These are phyloP conservation scores for Vidua macroura DNA, from an alignment of 2,113 vertebrate species.

Conservation along the genomic window DNA sequence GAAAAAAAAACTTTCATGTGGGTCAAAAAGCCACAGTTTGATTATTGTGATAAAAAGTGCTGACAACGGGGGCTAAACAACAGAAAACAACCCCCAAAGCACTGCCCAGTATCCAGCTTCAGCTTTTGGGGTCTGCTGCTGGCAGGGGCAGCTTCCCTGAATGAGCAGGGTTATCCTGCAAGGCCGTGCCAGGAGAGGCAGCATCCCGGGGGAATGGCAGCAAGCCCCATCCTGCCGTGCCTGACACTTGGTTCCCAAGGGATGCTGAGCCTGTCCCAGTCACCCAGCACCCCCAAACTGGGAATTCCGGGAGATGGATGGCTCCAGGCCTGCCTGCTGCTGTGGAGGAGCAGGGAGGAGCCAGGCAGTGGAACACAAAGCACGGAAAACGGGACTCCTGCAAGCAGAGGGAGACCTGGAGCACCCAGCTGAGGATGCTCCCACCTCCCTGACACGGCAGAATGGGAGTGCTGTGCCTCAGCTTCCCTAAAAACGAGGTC, in stretches of 20 bases:
- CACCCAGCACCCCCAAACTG: background rate
- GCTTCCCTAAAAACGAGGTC: background rate
- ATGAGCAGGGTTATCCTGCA: background rate
- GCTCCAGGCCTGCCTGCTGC: background rate
- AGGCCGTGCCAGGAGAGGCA: background rate
- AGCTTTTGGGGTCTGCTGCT: background rate
- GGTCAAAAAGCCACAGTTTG: constrained; percentile 34
- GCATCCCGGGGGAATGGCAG: background rate
- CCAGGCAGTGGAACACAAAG: fast-evolving
- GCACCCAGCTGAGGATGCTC: background rate
- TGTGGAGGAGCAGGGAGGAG: background rate
- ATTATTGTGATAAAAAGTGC: background rate
- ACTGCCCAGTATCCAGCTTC: background rate
- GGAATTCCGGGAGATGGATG: fast-evolving
- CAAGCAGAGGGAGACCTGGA: background rate
- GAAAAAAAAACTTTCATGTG: background rate
- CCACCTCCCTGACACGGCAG: fast-evolving
- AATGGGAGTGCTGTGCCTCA: background rate
- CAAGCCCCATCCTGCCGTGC: background rate
- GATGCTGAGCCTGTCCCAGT: background rate
- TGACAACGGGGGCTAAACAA: background rate
- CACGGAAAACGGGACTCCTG: background rate
- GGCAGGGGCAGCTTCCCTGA: background rate
- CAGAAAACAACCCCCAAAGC: background rate
- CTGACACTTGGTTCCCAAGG: fast-evolving